These are phyloP conservation scores for Drosophila teissieri DNA, from an alignment of 1,140 invertebrate species.

Conservation along the genomic window DNA sequence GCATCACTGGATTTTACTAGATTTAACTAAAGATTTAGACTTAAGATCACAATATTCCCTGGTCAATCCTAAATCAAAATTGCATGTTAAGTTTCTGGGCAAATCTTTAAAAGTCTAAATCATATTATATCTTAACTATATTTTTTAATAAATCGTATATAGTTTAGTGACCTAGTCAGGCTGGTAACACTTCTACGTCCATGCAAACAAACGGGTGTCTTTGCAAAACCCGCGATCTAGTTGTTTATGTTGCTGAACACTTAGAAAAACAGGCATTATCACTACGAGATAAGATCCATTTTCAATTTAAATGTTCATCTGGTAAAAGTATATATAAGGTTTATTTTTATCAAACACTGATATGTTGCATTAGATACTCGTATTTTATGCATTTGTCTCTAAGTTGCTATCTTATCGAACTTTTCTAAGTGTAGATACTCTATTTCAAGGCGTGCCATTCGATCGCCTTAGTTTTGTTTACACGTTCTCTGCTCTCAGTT, in stretches of 20 bases:
- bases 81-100: too few species aligned
- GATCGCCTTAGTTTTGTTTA: conserved; percentile 2
- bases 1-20: too few species aligned
- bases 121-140: too few species aligned
- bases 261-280: neutral
- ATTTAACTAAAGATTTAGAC: too few species aligned
- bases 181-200: too few species aligned
- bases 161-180: too few species aligned
- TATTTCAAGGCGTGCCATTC: conserved; percentile 20
- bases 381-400: neutral
- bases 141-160: too few species aligned
- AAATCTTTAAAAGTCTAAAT: too few species aligned
- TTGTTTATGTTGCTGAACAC: conserved; percentile 11
- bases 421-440: conserved; percentile 20
- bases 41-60: too few species aligned
- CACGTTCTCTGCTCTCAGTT: conserved; percentile 4
- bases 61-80: too few species aligned
- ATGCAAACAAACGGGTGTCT: too few species aligned
- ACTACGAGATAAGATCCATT: neutral
- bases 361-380: too few species aligned
- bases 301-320: neutral
- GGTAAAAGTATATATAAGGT: neutral
- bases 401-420: neutral
- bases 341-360: neutral
- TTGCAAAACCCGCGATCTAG: neutral